Conservation (phyloP, 2,797 vertebrate genomes). For the Amblyraja radiata region DNA sequence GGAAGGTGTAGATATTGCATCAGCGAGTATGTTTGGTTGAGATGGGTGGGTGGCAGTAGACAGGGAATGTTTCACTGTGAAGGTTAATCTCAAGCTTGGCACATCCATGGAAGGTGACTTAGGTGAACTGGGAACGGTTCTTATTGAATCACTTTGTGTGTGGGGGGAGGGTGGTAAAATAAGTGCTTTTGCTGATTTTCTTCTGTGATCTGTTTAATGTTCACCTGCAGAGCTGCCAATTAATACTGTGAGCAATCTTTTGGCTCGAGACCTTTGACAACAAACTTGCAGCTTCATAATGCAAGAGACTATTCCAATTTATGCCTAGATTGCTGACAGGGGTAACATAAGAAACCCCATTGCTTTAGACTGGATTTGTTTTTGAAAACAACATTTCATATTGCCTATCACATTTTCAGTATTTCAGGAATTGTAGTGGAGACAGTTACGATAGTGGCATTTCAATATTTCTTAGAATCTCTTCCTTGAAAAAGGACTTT, state of each 20-base stretch:
- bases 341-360: not conserved
- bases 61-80: not conserved
- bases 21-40: not conserved
- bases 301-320: not conserved
- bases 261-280: not conserved
- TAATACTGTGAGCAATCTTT: not conserved
- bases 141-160: too few species aligned
- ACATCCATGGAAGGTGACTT: not conserved
- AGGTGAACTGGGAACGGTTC: not conserved
- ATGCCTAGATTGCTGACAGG: not conserved
- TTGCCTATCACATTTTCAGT: not conserved
- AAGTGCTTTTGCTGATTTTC: not conserved
- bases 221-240: not conserved
- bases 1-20: too few species aligned
- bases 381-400: not conserved
- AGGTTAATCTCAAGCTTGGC: not conserved
- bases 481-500: not conserved
- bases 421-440: too few species aligned
- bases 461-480: too few species aligned
- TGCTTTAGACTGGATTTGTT: not conserved
- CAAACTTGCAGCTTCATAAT: not conserved
- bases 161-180: not conserved
- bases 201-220: not conserved
- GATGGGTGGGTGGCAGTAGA: not conserved
- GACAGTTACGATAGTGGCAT: too few species aligned